phyloP scores from a whole-genome alignment of 2,888 invertebrate species.

The Magallana nippona region DNA sequence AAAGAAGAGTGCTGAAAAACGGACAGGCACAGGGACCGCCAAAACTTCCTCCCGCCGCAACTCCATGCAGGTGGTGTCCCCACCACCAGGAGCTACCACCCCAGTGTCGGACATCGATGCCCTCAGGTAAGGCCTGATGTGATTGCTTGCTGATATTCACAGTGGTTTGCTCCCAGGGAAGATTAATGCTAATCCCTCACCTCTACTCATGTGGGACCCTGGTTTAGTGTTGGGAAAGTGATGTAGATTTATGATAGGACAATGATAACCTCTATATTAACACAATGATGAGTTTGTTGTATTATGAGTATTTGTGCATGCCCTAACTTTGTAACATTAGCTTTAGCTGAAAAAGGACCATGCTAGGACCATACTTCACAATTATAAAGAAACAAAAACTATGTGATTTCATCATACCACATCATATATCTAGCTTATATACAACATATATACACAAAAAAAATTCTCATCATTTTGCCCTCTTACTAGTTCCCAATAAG shows the following conservation, averaged over 20 bases:
- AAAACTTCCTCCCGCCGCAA: slow-evolving; percentile 65
- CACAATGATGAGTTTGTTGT: not conserved
- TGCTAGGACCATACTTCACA: no score
- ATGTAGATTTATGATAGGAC: not conserved
- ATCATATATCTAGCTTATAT: no score
- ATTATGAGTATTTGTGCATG: not conserved
- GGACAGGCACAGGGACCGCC: slow-evolving; percentile 49
- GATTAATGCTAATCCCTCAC: slow-evolving; percentile 28
- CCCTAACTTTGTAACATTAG: not conserved
- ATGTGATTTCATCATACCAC: no score
- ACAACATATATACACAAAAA: no score
- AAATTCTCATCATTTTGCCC: no score
- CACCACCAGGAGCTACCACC: slow-evolving; percentile 75
- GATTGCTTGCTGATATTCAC: not conserved
- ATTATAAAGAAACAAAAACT: no score
- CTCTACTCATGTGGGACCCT: not conserved
- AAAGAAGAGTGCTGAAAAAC: slow-evolving; percentile 74
- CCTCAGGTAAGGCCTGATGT: slow-evolving; percentile 40
- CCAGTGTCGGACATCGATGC: slow-evolving; percentile 75
- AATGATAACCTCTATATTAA: not conserved
- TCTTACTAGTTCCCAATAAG: not conserved
- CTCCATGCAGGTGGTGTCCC: slow-evolving; percentile 69
- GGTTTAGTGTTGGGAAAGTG: not conserved
- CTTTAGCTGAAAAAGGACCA: not conserved
- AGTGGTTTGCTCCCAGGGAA: slow-evolving; percentile 20